phyloP scores from a whole-genome alignment of 1,140 invertebrate species.

The Heliconius himera region DNA sequence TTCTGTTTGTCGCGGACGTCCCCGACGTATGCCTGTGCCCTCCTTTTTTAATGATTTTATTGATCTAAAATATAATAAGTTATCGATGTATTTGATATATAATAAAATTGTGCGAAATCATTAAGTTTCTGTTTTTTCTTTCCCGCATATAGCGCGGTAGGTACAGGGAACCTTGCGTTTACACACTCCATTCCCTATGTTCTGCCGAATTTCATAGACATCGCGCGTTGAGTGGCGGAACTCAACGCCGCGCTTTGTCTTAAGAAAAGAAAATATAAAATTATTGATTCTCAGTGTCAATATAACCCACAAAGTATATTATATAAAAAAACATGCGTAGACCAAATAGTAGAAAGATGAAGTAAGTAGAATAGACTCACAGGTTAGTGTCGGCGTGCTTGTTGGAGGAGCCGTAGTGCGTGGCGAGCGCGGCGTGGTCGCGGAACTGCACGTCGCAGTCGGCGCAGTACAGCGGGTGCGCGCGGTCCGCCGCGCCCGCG shows the following conservation, averaged over 20 bases:
- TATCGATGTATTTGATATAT: neutral
- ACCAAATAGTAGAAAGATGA: too few relatives aligned
- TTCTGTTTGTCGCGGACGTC: slow-evolving; percentile 39
- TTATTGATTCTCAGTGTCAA: too few relatives aligned
- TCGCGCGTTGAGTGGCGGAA: too few relatives aligned
- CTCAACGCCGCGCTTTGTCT: too few relatives aligned
- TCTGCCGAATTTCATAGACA: too few relatives aligned
- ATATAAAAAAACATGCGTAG: too few relatives aligned
- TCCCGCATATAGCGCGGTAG: too few relatives aligned
- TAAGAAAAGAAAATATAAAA: neutral
- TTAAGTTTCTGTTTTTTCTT: too few relatives aligned
- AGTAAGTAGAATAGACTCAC: slow-evolving; percentile 44
- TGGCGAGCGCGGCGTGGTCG: slow-evolving; percentile 52
- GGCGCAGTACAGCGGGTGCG: slow-evolving; percentile 56
- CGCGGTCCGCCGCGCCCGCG: slow-evolving; percentile 32
- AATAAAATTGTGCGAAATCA: neutral
- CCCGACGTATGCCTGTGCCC: slow-evolving; percentile 18
- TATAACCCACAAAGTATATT: too few relatives aligned
- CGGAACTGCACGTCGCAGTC: slow-evolving; percentile 65
- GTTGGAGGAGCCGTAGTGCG: slow-evolving; percentile 69
- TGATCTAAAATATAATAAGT: slow-evolving; percentile 25
- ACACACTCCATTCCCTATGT: too few relatives aligned
- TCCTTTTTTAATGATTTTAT: slow-evolving; percentile 36
- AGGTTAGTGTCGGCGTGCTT: slow-evolving; percentile 61
- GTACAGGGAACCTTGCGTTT: too few relatives aligned